Evolutionary conservation across 2,888 invertebrate genomes (phyloP).

Genomic region (Eupithecia centaureata): DNA sequence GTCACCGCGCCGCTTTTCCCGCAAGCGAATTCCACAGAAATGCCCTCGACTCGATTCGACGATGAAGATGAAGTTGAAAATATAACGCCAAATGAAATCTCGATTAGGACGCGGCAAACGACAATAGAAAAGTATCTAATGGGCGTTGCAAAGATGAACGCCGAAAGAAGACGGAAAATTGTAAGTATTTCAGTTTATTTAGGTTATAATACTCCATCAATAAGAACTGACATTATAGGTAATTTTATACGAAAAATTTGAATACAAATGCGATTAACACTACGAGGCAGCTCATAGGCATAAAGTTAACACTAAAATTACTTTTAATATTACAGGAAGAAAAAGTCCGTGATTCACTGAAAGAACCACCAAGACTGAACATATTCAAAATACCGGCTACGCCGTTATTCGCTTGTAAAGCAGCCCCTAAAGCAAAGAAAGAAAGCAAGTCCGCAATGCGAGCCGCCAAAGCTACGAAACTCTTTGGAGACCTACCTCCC

Average conservation of each 20-base stretch:
- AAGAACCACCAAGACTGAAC: slow-evolving; percentile 44
- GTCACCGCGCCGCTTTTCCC: slow-evolving; percentile 51
- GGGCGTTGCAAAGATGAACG: slow-evolving; percentile 60
- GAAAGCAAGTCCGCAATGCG: slow-evolving; percentile 30
- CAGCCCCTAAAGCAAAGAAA: slow-evolving; percentile 51
- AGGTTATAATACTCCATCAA: not conserved
- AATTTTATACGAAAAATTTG: too few relatives aligned
- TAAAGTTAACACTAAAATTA: not conserved
- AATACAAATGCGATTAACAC: not conserved
- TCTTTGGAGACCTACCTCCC: slow-evolving; percentile 53
- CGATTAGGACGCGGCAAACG: slow-evolving; percentile 54
- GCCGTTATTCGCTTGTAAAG: slow-evolving; percentile 43
- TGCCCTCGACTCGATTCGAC: slow-evolving; percentile 44
- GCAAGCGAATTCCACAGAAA: slow-evolving; percentile 57
- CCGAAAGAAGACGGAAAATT: slow-evolving; percentile 57
- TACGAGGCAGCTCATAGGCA: too few relatives aligned
- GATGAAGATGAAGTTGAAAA: slow-evolving; percentile 39
- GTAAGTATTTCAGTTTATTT: slow-evolving; percentile 52
- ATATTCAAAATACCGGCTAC: slow-evolving; percentile 59
- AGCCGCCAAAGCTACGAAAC: slow-evolving; percentile 20
- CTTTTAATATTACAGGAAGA: slow-evolving; percentile 56
- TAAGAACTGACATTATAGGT: not conserved
- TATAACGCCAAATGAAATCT: slow-evolving; percentile 54
- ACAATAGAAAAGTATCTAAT: slow-evolving; percentile 60
- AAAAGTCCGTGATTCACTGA: slow-evolving; percentile 55